Evolutionary conservation across 2,113 vertebrate species (phyloP).

Genomic region (Corythoichthys haematopterus): DNA sequence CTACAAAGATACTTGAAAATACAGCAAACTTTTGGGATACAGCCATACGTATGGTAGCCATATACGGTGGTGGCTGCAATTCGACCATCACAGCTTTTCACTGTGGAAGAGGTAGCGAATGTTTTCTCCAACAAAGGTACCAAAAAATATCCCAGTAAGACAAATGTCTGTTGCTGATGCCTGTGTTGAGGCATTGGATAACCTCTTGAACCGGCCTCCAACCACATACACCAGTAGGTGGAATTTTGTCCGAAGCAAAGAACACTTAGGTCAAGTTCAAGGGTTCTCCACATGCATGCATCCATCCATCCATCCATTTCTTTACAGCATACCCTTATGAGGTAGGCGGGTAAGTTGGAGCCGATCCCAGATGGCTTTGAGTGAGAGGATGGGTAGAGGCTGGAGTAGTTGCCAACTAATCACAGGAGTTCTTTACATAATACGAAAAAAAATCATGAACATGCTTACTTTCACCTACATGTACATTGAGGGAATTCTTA

Average conservation of each 20-base stretch:
- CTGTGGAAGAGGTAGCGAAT: constrained; percentile 38
- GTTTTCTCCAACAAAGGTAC: constrained; percentile 18
- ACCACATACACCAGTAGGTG: constrained; percentile 60
- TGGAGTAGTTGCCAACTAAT: neutral
- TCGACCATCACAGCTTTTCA: constrained; percentile 34
- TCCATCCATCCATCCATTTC: neutral
- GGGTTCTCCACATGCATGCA: neutral
- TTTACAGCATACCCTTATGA: neutral
- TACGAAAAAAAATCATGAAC: neutral
- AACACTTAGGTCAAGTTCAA: constrained; percentile 39
- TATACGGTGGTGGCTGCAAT: constrained; percentile 14
- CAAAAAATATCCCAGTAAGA: constrained; percentile 37
- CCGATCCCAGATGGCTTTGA: neutral
- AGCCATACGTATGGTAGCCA: constrained; percentile 3
- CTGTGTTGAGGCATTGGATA: constrained; percentile 36
- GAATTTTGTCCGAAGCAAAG: constrained; percentile 34
- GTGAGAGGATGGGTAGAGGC: neutral
- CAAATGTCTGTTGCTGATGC: constrained; percentile 13
- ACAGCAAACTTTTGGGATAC: constrained; percentile 3
- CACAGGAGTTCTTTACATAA: constrained; percentile 1
- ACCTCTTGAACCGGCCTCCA: constrained; percentile 61
- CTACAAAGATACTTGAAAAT: neutral
- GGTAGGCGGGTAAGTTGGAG: neutral
- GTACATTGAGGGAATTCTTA: neutral
- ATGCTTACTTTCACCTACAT: neutral